These are phyloP conservation scores for Leucophenga maculata DNA, from an alignment of 2,888 invertebrate species.

Conservation along the genomic window DNA sequence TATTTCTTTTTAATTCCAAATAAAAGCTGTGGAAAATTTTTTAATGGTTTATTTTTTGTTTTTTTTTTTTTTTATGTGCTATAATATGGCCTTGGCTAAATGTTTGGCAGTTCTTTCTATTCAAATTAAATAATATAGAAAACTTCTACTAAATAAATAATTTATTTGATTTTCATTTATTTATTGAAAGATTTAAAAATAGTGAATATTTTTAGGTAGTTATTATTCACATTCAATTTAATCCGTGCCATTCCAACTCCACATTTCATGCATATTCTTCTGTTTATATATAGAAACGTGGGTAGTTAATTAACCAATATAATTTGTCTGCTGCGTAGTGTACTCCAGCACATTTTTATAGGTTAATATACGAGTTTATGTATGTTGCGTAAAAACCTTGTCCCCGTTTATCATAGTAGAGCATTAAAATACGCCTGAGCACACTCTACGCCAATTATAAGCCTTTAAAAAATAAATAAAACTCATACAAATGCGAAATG, in stretches of 20 bases:
- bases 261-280: not conserved
- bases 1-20: not conserved
- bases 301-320: not conserved
- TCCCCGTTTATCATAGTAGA: constrained; percentile 1
- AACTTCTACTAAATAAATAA: no score
- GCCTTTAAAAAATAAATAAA: constrained; percentile 19
- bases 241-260: no score
- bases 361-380: not conserved
- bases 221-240: no score
- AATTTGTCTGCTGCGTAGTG: not conserved
- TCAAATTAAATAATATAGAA: no score
- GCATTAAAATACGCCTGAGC: constrained; percentile 14
- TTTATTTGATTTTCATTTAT: no score
- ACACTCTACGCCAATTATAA: constrained; percentile 24
- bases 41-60: no score
- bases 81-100: no score
- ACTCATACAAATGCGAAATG: constrained; percentile 30
- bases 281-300: not conserved
- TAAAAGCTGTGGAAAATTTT: not conserved
- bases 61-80: no score
- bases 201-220: no score
- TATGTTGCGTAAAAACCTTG: constrained; percentile 4
- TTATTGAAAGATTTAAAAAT: no score
- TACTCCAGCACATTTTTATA: not conserved
- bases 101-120: no score